These are phyloP conservation scores for Diglossa cyanea DNA, from an alignment of 2,797 vertebrate genomes.

Conservation along the genomic window DNA sequence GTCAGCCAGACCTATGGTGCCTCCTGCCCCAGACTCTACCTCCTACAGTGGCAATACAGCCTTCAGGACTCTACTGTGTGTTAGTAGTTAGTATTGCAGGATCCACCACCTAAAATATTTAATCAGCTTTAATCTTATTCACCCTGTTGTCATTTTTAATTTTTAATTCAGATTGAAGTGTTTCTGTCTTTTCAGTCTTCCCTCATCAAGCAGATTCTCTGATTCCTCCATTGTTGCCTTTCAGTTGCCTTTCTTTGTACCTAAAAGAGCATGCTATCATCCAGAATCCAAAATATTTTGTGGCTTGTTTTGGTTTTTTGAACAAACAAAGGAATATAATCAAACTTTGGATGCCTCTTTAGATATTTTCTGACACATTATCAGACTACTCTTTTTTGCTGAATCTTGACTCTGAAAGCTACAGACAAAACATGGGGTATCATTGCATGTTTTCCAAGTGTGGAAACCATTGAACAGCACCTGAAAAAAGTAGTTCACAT, in stretches of 20 bases:
- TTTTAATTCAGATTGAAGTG: not conserved
- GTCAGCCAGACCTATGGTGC: not conserved
- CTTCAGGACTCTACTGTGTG: not conserved
- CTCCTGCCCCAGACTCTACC: not conserved
- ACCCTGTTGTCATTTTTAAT: fast-evolving
- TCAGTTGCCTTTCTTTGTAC: not conserved
- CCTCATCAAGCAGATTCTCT: not conserved
- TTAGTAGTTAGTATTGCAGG: not conserved
- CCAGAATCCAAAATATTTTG: not conserved
- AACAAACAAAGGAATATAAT: not conserved
- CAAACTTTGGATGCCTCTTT: not conserved
- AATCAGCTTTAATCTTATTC: not conserved
- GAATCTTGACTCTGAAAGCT: not conserved
- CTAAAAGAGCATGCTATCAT: not conserved
- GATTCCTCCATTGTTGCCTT: not conserved
- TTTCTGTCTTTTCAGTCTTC: not conserved
- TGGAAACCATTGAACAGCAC: not conserved
- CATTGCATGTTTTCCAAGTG: not conserved
- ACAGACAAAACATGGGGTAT: not conserved
- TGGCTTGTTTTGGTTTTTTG: not conserved
- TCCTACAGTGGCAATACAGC: not conserved
- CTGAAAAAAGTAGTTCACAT: not conserved
- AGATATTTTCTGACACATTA: not conserved
- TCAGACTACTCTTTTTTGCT: not conserved
- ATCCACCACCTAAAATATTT: not conserved